These are phyloP conservation scores for Sipha flava DNA, from an alignment of 1,140 invertebrate genomes.

Conservation along the genomic window DNA sequence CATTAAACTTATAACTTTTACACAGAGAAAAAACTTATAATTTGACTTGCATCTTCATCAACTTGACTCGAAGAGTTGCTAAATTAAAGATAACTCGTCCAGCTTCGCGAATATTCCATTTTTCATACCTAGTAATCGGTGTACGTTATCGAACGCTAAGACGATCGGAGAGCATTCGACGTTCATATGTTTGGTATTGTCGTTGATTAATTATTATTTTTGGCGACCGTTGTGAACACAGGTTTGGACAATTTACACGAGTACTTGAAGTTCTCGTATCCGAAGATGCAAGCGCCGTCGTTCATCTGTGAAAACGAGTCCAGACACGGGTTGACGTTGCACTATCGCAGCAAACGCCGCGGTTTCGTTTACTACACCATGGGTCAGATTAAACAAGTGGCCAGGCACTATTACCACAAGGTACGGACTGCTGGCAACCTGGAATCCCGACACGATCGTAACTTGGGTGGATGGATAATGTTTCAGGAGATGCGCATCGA, in stretches of 20 bases:
- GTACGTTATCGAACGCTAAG: too few species aligned
- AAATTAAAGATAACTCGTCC: too few species aligned
- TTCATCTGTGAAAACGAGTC: conserved; percentile 96
- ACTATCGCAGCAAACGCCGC: conserved; percentile 83
- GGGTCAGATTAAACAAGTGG: conserved; percentile 83
- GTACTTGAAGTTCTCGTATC: conserved; percentile 94
- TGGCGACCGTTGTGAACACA: conserved; percentile 31
- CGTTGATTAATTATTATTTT: too few species aligned
- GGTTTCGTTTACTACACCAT: conserved; percentile 95
- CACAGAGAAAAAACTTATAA: too few species aligned
- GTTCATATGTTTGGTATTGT: too few species aligned
- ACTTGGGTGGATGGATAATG: neutral
- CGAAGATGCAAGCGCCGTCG: conserved; percentile 82
- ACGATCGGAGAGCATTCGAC: too few species aligned
- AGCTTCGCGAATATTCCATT: too few species aligned
- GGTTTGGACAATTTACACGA: conserved; percentile 90
- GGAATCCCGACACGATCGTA: neutral
- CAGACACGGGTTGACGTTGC: conserved; percentile 77
- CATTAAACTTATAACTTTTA: too few species aligned
- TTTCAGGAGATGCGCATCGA: conserved; percentile 77
- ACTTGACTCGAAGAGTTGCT: too few species aligned
- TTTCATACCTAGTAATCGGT: too few species aligned
- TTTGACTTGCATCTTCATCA: too few species aligned
- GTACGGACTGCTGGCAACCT: too few species aligned
- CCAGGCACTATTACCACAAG: conserved; percentile 39